These are phyloP conservation scores for Sminthurinus signatus DNA, from an alignment of 1,140 invertebrate genomes.

Conservation along the genomic window DNA sequence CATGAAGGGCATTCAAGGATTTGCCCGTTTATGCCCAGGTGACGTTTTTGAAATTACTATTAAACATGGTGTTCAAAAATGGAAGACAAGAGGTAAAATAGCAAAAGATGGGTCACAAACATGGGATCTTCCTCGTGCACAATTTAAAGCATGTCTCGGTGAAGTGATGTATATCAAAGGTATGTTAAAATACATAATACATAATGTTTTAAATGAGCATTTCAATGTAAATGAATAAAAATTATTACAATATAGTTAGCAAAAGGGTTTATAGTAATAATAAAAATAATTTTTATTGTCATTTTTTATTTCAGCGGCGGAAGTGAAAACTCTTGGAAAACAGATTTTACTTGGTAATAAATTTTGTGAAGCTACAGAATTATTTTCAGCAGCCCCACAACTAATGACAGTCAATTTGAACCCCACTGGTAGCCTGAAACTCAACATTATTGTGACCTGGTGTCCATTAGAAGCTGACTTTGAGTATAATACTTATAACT, in stretches of 20 bases:
- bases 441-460: slow-evolving; percentile 58
- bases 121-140: slow-evolving; percentile 52
- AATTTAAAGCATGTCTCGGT: slow-evolving; percentile 52
- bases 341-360: slow-evolving; percentile 53
- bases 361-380: slow-evolving; percentile 56
- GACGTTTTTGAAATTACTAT: slow-evolving; percentile 59
- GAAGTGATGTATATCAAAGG: slow-evolving; percentile 54
- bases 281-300: too few species aligned
- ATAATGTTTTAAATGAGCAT: too few species aligned
- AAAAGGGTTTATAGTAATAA: too few species aligned
- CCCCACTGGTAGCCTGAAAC: slow-evolving; percentile 57
- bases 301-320: too few species aligned
- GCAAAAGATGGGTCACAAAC: slow-evolving; percentile 51
- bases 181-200: too few species aligned
- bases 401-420: slow-evolving; percentile 61
- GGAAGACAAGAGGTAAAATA: slow-evolving; percentile 54
- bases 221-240: too few species aligned
- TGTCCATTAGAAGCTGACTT: not conserved
- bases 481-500: not conserved
- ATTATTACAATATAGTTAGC: too few species aligned
- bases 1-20: slow-evolving; percentile 57
- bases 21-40: slow-evolving; percentile 56
- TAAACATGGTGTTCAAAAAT: slow-evolving; percentile 57
- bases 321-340: slow-evolving; percentile 45
- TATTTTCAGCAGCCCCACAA: slow-evolving; percentile 56